Base-by-base conservation (phyloP, 2,888 invertebrate genomes). In the Tridacna gigas region DNA sequence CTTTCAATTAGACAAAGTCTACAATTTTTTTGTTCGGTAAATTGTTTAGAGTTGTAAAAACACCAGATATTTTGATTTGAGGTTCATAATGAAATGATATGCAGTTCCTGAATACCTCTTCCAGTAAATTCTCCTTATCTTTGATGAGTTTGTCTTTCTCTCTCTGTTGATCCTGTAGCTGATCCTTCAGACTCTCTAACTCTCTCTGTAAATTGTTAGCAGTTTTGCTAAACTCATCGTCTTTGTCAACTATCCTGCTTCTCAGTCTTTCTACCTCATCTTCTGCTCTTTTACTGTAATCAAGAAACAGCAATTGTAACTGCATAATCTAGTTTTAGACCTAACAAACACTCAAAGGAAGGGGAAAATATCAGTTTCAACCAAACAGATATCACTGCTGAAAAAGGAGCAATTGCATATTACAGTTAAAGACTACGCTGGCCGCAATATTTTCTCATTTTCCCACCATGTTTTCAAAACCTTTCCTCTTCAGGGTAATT, bases 51-150 rank as follows among this genome's bases (percentile, higher is more conserved):
- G n/a, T n/a, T n/a, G n/a, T n/a, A n/a, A n/a, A n/a, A n/a, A n/a
- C n/a, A n/a, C n/a, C n/a, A n/a, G n/a, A n/a, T n/a, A n/a, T n/a
- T n/a, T n/a, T n/a, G n/a, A n/a, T n/a, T n/a, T n/a, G n/a, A n/a
- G n/a, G n/a, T n/a, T n/a, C n/a, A n/a, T n/a, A n/a, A n/a, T n/a
- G n/a, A n/a, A n/a, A n/a, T n/a, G n/a, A n/a, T n/a, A 37, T 37
- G 37, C 2, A 37, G 2, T 3, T 56, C 5, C 20, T 20, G 18
- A 56, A 20, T 65, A 94, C 94, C 92, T 94, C 93, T 77, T 94
- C 93, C 25, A 94, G 82, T n/a, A 93, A 79, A 48, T 83, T 89
- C 74, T 94, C 94, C 75, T 94, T 94, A 66, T 93, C 93, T 73
- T 91, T 91, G 13, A 92, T 79, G 4, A 88, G 89, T 77, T 84